phyloP scores from a whole-genome alignment of 1,140 invertebrate genomes.

The Panagrolaimus sp. region DNA sequence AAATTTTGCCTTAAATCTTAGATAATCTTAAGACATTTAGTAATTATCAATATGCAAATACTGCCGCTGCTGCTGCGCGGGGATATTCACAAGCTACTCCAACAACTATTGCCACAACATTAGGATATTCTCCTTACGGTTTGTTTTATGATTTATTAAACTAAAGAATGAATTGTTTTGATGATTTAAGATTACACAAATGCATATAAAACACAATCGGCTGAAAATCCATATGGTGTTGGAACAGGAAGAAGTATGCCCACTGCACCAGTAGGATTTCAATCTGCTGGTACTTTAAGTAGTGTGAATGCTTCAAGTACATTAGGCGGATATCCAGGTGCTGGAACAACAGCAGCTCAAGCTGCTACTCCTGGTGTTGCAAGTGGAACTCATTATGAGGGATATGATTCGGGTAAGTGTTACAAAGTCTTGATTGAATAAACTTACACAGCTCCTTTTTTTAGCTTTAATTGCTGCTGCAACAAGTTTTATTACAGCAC shows the following conservation, averaged over 20 bases:
- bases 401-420: constrained; percentile 37
- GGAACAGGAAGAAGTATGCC: background rate
- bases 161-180: too few relatives aligned
- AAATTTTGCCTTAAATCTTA: too few relatives aligned
- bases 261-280: background rate
- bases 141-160: too few relatives aligned
- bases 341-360: background rate
- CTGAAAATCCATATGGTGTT: constrained; percentile 9
- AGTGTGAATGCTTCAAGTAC: background rate
- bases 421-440: too few relatives aligned
- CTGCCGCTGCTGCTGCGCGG: too few relatives aligned
- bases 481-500: constrained; percentile 25
- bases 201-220: background rate
- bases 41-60: background rate
- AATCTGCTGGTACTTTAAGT: background rate
- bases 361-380: constrained; percentile 13
- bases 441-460: too few relatives aligned
- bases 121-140: background rate
- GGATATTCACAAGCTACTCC: background rate
- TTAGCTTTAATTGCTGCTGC: constrained; percentile 39
- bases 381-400: constrained; percentile 20
- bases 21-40: background rate
- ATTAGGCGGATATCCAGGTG: background rate
- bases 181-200: background rate
- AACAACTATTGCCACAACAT: background rate